Evolutionary conservation across 2,888 invertebrate genomes (phyloP).

Genomic region (Ichneumoninae sp.): DNA sequence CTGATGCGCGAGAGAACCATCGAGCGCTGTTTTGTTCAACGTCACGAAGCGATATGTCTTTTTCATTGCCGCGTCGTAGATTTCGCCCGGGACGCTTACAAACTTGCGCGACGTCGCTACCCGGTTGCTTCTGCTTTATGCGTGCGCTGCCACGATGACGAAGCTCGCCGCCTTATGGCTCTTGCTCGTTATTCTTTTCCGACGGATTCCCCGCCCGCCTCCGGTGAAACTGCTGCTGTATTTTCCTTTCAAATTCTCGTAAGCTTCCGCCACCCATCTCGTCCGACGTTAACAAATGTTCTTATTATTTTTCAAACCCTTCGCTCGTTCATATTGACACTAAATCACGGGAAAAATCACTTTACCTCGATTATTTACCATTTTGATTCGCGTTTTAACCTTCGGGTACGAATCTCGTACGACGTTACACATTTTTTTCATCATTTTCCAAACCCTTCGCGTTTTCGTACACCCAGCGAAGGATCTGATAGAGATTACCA

Average conservation of each 20-base stretch:
- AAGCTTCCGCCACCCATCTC: neutral
- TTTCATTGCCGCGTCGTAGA: constrained; percentile 57
- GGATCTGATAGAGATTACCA: too few species aligned
- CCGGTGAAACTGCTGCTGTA: constrained; percentile 11
- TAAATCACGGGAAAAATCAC: neutral
- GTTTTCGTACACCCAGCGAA: too few species aligned
- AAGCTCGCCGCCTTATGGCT: constrained; percentile 36
- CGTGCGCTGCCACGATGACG: constrained; percentile 42
- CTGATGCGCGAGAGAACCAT: constrained; percentile 41
- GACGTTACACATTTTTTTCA: too few species aligned
- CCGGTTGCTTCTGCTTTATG: neutral
- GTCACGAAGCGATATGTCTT: constrained; percentile 61
- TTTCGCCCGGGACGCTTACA: constrained; percentile 51
- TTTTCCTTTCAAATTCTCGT: constrained; percentile 25
- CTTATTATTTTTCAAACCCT: neutral
- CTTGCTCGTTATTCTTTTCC: constrained; percentile 29
- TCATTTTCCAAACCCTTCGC: too few species aligned
- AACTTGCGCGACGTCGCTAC: constrained; percentile 42
- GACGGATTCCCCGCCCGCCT: neutral
- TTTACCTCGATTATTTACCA: constrained; percentile 3
- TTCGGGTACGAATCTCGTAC: too few species aligned
- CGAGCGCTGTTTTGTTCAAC: constrained; percentile 59
- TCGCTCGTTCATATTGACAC: neutral
- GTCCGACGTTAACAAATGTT: neutral
- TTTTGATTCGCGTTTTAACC: too few species aligned